Evolutionary conservation across 2,797 vertebrate species (phyloP).

Genomic region (Trachops cirrhosus): DNA sequence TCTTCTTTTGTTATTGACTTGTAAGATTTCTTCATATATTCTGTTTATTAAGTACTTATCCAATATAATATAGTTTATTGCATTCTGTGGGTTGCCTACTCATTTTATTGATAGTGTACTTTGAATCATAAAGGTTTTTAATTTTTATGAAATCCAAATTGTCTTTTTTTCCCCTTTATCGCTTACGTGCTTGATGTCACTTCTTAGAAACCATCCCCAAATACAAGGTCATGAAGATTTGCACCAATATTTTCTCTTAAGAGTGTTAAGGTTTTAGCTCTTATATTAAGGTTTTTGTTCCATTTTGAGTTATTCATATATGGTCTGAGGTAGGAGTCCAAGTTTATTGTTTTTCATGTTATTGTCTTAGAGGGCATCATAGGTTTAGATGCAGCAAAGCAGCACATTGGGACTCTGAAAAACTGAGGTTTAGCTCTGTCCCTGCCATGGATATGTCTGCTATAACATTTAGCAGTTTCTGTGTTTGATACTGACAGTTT

Average conservation of each 20-base stretch:
- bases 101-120: background rate
- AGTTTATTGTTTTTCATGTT: background rate
- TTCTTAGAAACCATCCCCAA: background rate
- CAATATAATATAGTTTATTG: background rate
- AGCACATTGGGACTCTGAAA: background rate
- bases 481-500: background rate
- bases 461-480: background rate
- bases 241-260: background rate
- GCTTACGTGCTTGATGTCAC: background rate
- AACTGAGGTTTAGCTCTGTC: background rate
- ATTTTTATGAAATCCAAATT: background rate
- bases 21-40: too few relatives aligned
- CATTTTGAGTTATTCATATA: background rate
- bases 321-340: background rate
- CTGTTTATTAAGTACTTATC: background rate
- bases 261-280: background rate
- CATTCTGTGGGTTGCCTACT: background rate
- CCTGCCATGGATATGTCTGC: background rate
- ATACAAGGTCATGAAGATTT: conserved; percentile 3
- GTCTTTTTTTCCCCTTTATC: background rate
- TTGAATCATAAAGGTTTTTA: background rate
- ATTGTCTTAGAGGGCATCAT: background rate
- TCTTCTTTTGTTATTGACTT: too few relatives aligned
- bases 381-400: background rate
- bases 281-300: background rate